Base-by-base conservation (phyloP, 2,888 invertebrate genomes). In the Euphydryas editha region DNA sequence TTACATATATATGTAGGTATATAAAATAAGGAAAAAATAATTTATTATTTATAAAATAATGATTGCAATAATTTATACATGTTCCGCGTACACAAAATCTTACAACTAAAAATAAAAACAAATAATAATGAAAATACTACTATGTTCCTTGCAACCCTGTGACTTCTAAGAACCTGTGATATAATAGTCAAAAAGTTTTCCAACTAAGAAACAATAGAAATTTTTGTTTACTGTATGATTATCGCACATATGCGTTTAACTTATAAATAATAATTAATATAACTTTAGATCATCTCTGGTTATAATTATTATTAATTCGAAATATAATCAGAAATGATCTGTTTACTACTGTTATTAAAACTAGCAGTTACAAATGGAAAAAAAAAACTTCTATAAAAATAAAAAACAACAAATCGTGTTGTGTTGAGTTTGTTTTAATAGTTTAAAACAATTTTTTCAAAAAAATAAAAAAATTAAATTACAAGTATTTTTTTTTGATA, bases 141-240 rank as follows among this genome's bases (percentile, higher is more conserved):
- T 66, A 73, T 82, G 78, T 79, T 81, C 76, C 75, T 81, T 81
- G 83, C 80, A 86, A 90, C 90, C 90, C 90, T 90, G 90, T 90
- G 85, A 84, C 84, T 82, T 87, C 87, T 89, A 87, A 88, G 65
- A 71, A 82, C 82, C 81, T 86, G 87, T 86, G 85, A 87, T 83
- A 81, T 79, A 81, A 79, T 83, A 70, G 56, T 69, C 47, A 80
- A 78, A 81, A 76, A 79, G 79, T 75, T 80, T 78, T 81, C 77
- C 81, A 82, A 84, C 81, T 79, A 84, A 75, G 78, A 81, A 81
- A 81, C 75, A 59, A 46, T 51, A 62, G 17, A n/a, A 5, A 30
- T 17, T 30, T 15, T 51, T 13, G 1, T 15, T 49, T 49, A 20
- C n/a, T 5, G 11, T 21, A 30, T 30, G 8, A 30, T 21, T 49